Conservation (phyloP, 1,140 invertebrate species). For the Pantala flavescens region DNA sequence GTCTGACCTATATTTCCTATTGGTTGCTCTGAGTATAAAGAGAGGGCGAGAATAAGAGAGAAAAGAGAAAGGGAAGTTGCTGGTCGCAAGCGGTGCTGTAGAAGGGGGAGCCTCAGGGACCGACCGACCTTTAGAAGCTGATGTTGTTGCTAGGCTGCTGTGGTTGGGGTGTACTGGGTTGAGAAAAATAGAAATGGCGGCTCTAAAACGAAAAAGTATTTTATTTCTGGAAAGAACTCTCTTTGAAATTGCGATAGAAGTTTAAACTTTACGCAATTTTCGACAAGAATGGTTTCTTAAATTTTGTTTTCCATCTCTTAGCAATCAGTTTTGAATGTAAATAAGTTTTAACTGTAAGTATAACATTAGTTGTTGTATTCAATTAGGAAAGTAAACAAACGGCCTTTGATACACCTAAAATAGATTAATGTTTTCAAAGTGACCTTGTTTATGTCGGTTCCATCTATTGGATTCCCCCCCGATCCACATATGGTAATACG, state of each 20-base stretch:
- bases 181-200: background rate
- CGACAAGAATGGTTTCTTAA: no score
- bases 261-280: no score
- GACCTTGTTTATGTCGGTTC: background rate
- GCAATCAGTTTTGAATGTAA: no score
- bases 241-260: no score
- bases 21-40: constrained; percentile 8
- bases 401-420: no score
- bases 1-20: constrained; percentile 23
- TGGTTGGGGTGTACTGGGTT: background rate
- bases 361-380: no score
- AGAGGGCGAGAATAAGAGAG: constrained; percentile 1
- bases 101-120: background rate
- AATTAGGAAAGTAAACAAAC: no score
- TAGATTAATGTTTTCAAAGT: background rate
- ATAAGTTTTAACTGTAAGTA: no score
- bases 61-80: background rate
- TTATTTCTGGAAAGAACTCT: no score
- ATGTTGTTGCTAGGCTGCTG: constrained; percentile 1
- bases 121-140: constrained; percentile 7
- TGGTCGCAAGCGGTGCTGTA: background rate
- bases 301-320: no score
- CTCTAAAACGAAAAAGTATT: no score
- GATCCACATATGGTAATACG: background rate
- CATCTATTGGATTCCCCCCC: background rate